Base-by-base conservation (phyloP, 2,113 vertebrate species). In the Cyprichromis sp. region DNA sequence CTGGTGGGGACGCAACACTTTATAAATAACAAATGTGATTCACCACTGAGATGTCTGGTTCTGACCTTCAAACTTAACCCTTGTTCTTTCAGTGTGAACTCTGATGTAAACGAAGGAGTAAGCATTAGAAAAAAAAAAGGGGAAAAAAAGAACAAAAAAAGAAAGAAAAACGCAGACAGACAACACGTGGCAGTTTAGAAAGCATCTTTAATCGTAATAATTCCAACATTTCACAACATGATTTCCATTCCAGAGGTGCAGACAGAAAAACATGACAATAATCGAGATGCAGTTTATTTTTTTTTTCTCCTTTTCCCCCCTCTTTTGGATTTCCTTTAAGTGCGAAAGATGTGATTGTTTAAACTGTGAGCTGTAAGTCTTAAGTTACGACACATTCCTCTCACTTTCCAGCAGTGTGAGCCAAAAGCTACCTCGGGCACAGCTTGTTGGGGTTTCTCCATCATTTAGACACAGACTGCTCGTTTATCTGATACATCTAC, bases 361-460 rank as follows among this genome's bases (percentile, higher is more conserved):
- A 45, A 88, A 55, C 19, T 82, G 50, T 87, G 89, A 91, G 91
- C 87, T 3, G 68, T 92, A 84, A 91, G 88, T 87, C 42, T 68
- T 81, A 78, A 80, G 83, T 81, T 84, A 91, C 29, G 87, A 93
- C 88, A 92, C 47, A 84, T 91, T 95, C 91, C 94, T 96, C 95
- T 95, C 95, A 96, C 96, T 96, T 96, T 94, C 95, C 94, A 95
- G 95, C 95, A 96, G 96, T 95, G 95, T 93, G 95, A 96, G 95
- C 94, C 84, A 90, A 94, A 96, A 95, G 94, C 93, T 61, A 91
- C 90, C 54, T 68, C 17, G 89, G 94, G 94, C 93, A 94, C 87
- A 91, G 88, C 93, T 89, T 89, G 89, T 34, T 83, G 84, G 81
- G 86, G 79, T 66, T 80, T 83, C 10, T 3, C 54, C 24, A 21